Evolutionary conservation across 2,797 vertebrate species (phyloP).

Genomic region (Xyrichtys novacula): DNA sequence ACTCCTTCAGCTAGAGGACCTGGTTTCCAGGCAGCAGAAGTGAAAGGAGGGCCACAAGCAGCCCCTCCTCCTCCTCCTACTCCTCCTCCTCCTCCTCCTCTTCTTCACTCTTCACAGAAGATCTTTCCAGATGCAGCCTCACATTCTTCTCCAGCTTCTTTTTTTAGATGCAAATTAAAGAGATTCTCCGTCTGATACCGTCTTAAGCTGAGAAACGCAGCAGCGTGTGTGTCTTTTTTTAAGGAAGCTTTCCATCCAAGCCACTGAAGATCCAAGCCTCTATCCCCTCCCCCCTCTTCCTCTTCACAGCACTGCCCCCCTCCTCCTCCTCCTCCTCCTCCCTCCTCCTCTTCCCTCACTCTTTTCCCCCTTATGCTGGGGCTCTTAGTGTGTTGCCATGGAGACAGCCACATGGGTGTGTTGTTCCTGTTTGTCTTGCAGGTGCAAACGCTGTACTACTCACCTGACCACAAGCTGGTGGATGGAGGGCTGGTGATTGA

Average conservation of each 20-base stretch:
- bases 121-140: constrained; percentile 73
- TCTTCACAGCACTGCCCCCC: constrained; percentile 62
- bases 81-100: constrained; percentile 28
- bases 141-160: constrained; percentile 65
- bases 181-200: constrained; percentile 26
- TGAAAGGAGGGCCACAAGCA: constrained; percentile 18
- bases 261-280: constrained; percentile 59
- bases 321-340: constrained; percentile 24
- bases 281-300: constrained; percentile 45
- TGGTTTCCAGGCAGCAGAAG: constrained; percentile 60
- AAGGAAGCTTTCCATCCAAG: constrained; percentile 72
- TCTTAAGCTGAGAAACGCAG: constrained; percentile 54
- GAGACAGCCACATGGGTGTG: constrained; percentile 97
- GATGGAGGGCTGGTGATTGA: constrained; percentile 96
- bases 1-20: constrained; percentile 68
- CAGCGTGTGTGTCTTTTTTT: constrained; percentile 54
- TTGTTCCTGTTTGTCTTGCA: constrained; percentile 98
- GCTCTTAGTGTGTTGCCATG: constrained; percentile 86
- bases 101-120: constrained; percentile 70
- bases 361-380: constrained; percentile 57
- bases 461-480: constrained; percentile 99
- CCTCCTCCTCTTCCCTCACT: constrained; percentile 25
- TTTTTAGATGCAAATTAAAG: constrained; percentile 67
- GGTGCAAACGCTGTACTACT: constrained; percentile 99
- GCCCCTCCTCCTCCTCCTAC: constrained; percentile 27